These are phyloP conservation scores for Tetragnatha versicolor DNA, from an alignment of 1,140 invertebrate species.

Conservation along the genomic window DNA sequence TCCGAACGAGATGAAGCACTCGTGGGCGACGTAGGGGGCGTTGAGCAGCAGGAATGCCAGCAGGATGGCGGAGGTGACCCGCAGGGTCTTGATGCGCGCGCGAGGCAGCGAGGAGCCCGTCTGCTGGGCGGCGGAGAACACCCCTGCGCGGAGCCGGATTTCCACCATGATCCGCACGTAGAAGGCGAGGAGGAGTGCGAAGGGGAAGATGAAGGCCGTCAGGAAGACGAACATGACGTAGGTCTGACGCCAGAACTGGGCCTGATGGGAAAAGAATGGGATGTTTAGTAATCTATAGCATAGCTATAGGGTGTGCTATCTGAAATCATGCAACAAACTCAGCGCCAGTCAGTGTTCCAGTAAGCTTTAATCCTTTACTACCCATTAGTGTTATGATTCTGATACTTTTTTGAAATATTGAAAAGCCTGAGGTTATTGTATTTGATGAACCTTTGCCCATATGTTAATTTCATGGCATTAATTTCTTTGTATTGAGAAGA, in stretches of 20 bases:
- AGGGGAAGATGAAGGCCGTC: slow-evolving; percentile 46
- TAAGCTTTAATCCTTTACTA: too few relatives aligned
- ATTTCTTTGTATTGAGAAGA: too few relatives aligned
- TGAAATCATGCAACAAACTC: too few relatives aligned
- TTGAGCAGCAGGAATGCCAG: slow-evolving; percentile 62
- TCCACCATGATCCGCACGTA: slow-evolving; percentile 37
- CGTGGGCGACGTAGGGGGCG: slow-evolving; percentile 63
- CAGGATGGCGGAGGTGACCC: slow-evolving; percentile 65
- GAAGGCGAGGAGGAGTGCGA: slow-evolving; percentile 9
- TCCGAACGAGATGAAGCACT: slow-evolving; percentile 58
- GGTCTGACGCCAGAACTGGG: slow-evolving; percentile 19
- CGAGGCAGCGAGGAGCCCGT: slow-evolving; percentile 60
- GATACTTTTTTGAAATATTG: too few relatives aligned
- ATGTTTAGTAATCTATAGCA: too few relatives aligned
- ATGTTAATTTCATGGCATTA: too few relatives aligned
- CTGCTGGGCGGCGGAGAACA: slow-evolving; percentile 29
- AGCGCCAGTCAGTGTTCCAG: too few relatives aligned
- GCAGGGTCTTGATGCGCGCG: slow-evolving; percentile 65
- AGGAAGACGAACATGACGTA: slow-evolving; percentile 50
- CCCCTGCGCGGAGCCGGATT: slow-evolving; percentile 39
- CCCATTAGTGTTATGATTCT: too few relatives aligned
- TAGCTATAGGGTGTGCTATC: too few relatives aligned
- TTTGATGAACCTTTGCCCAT: too few relatives aligned
- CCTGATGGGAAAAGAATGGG: too few relatives aligned
- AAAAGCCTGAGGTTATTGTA: too few relatives aligned